Base-by-base conservation (phyloP, 2,888 invertebrate genomes). In the Hirtodrosophila histrioides region DNA sequence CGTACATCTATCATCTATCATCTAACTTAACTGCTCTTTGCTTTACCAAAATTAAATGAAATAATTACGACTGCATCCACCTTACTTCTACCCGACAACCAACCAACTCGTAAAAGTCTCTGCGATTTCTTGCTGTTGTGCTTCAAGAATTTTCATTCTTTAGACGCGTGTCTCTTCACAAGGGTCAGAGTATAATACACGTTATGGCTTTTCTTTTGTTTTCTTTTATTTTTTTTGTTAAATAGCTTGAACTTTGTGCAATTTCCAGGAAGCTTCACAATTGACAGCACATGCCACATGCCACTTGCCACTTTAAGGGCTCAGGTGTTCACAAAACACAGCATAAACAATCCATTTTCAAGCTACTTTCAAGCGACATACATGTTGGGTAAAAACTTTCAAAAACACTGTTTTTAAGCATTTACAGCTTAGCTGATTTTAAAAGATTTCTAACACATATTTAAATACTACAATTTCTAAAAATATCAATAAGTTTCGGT, bases 41-140 rank as follows among this genome's bases (percentile, higher is more conserved):
- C 37, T 41, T 48, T 51, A 70, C 63, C 58, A 54, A 80, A 85
- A 80, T 82, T 67, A 80, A 80, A 85, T 82, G 80, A 85, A 67
- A 82, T 82, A 80, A 80, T 80, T 85, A 85, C 46, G 44, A 33
- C 60, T 31, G 48, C 70, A 58, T 65, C 41, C 60, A 56, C 46
- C 11, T 41, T 6, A 7, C 24, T 9, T 4, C 27, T 17, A 17
- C 17, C 17, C 17, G 17, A 1, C 17, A 17, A 17, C 17, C 1
- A 27, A 27, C 4, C 46, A 11, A 7, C 48, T 45, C 60, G 51
- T 69, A 71, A 63, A 53, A 50, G 48, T 31, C 35, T 37, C 27
- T 46, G 17, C 50, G 41, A 69, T 61, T 48, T 45, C 62, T 54
- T 50, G 44, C 36, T 50, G 74, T 53, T 58, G 33, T 75, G 75